Conservation (phyloP, 2,797 vertebrate genomes). For the Luscinia megarhynchos region DNA sequence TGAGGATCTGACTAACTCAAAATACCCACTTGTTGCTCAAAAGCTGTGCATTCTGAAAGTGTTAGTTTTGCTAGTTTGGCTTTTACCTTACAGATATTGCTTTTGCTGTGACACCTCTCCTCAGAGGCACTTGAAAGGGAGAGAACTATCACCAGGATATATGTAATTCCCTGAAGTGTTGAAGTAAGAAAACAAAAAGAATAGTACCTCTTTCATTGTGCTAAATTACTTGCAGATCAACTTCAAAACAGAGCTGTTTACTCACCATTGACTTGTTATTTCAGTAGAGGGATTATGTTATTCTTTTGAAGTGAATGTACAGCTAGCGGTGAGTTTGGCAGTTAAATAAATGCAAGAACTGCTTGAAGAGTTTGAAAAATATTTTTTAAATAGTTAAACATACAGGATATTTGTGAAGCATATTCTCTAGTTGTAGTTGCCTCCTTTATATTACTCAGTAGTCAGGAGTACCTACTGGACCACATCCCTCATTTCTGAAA, state of each 20-base stretch:
- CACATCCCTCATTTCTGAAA: background rate
- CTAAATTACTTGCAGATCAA: background rate
- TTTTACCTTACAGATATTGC: background rate
- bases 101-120: background rate
- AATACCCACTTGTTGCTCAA: background rate
- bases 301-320: background rate
- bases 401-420: background rate
- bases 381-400: background rate
- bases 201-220: background rate
- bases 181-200: background rate
- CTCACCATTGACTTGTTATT: background rate
- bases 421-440: background rate
- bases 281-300: background rate
- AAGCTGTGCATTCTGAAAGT: background rate
- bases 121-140: background rate
- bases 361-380: background rate
- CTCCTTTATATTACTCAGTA: background rate
- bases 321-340: background rate
- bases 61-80: background rate
- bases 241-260: background rate
- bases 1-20: background rate
- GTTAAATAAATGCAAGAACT: background rate
- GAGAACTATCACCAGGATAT: background rate
- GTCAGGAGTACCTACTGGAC: background rate
- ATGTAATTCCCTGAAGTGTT: background rate